These are phyloP conservation scores for Ardeotis arabs DNA, from an alignment of 2,113 vertebrate genomes.

Conservation along the genomic window DNA sequence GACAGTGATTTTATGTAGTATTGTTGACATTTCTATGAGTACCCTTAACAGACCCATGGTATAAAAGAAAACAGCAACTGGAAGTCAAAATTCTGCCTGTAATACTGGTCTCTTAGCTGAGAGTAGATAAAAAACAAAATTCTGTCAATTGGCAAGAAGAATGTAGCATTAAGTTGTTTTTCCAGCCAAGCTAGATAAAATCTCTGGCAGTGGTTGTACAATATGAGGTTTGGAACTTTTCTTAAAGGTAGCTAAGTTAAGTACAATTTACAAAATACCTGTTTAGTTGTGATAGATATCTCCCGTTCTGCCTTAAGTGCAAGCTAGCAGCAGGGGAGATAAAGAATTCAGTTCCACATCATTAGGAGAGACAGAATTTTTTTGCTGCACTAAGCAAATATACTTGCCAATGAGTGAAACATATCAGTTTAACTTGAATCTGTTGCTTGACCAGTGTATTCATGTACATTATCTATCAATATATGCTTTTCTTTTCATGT, in stretches of 20 bases:
- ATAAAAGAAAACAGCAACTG: not conserved
- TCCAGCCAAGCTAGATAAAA: slow-evolving; percentile 26
- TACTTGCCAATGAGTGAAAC: not conserved
- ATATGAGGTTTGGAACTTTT: slow-evolving; percentile 11
- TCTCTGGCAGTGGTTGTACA: slow-evolving; percentile 7
- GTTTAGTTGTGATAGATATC: slow-evolving; percentile 39
- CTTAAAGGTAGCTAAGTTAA: slow-evolving; percentile 46
- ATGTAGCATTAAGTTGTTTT: slow-evolving; percentile 48
- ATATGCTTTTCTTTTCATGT: not conserved
- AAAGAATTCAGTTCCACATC: slow-evolving; percentile 34
- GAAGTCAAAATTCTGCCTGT: not conserved
- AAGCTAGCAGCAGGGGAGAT: slow-evolving; percentile 6
- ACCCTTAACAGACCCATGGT: not conserved
- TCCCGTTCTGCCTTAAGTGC: slow-evolving; percentile 37
- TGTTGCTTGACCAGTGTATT: slow-evolving; percentile 1
- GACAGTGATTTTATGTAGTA: slow-evolving; percentile 36
- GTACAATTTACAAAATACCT: slow-evolving; percentile 33
- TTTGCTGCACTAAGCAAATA: slow-evolving; percentile 36
- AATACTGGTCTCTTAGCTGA: not conserved
- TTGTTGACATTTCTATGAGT: slow-evolving; percentile 21
- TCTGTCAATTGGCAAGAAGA: slow-evolving; percentile 45
- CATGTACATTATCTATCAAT: not conserved
- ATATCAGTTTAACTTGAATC: not conserved
- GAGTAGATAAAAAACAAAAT: not conserved
- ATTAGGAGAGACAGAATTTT: not conserved